Evolutionary conservation across 37 sponge, comb jelly and placozoan genomes (phyloP).

Genomic region (Cliona cf. orientalis): DNA sequence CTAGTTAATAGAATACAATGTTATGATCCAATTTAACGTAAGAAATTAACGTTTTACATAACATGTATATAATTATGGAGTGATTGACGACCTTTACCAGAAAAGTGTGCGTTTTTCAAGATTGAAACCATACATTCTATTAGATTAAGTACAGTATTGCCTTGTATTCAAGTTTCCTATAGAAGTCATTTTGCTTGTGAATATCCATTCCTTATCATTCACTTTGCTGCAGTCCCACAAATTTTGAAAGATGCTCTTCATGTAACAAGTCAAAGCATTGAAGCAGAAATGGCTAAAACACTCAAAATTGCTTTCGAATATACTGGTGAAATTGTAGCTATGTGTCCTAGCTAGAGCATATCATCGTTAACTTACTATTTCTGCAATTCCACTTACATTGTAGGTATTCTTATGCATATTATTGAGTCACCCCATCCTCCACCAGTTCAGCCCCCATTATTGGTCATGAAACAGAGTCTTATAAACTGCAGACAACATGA

Average conservation of each 20-base stretch:
- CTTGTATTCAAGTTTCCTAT: not conserved
- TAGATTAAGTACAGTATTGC: too few species aligned
- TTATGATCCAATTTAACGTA: too few species aligned
- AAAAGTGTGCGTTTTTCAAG: too few species aligned
- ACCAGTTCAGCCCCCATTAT: slow-evolving; percentile 31
- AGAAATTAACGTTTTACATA: too few species aligned
- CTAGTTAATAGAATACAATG: too few species aligned
- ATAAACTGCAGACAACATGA: slow-evolving; percentile 94
- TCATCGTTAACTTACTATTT: not conserved
- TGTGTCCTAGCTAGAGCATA: not conserved
- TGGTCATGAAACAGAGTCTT: slow-evolving; percentile 74
- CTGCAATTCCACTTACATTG: too few species aligned
- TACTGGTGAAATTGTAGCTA: slow-evolving; percentile 53
- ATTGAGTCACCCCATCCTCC: slow-evolving; percentile 66
- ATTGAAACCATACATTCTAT: too few species aligned
- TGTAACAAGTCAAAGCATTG: slow-evolving; percentile 74
- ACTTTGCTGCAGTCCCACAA: slow-evolving; percentile 62
- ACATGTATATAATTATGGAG: too few species aligned
- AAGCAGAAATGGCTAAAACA: slow-evolving; percentile 69
- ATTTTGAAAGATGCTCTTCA: slow-evolving; percentile 89
- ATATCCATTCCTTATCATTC: not conserved
- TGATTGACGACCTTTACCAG: too few species aligned
- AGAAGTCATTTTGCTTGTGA: not conserved
- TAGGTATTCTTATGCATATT: slow-evolving; percentile 65
- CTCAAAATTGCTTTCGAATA: slow-evolving; percentile 46